These are phyloP conservation scores for Chaetogeoica ovagalla DNA, from an alignment of 2,888 invertebrate genomes.

Conservation along the genomic window DNA sequence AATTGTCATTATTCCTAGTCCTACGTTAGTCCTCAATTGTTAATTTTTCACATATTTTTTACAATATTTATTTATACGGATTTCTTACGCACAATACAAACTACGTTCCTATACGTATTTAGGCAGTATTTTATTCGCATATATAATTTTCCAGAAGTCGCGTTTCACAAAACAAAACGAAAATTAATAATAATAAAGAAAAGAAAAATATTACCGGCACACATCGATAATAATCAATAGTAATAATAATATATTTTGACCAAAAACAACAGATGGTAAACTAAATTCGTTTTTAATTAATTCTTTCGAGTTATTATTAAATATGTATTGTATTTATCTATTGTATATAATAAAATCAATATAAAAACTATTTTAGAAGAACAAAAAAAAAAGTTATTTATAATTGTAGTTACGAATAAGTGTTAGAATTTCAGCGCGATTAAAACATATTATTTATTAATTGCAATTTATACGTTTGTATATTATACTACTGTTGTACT, in stretches of 20 bases:
- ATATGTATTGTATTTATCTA: not conserved
- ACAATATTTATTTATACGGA: not conserved
- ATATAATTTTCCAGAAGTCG: not conserved
- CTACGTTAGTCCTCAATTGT: too few relatives aligned
- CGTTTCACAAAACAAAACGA: not conserved
- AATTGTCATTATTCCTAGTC: not conserved
- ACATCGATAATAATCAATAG: not conserved
- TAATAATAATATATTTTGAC: not conserved
- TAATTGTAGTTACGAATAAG: not conserved
- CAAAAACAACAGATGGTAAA: not conserved
- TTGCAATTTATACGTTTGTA: too few relatives aligned
- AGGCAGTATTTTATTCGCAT: not conserved
- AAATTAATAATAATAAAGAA: too few relatives aligned
- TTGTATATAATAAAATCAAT: not conserved
- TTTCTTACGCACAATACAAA: not conserved
- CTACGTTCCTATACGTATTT: not conserved
- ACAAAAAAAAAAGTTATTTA: not conserved
- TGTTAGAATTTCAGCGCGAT: too few relatives aligned
- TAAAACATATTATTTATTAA: too few relatives aligned
- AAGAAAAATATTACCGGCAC: too few relatives aligned
- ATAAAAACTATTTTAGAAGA: not conserved
- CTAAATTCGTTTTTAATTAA: not conserved
- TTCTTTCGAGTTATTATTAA: not conserved
- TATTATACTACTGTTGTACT: too few relatives aligned
- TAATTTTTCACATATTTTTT: too few relatives aligned